Evolutionary conservation across 2,113 vertebrate species (phyloP), one percentile per base, ranked within the genome.

Genomic region (Amblyornis subalaris): DNA sequence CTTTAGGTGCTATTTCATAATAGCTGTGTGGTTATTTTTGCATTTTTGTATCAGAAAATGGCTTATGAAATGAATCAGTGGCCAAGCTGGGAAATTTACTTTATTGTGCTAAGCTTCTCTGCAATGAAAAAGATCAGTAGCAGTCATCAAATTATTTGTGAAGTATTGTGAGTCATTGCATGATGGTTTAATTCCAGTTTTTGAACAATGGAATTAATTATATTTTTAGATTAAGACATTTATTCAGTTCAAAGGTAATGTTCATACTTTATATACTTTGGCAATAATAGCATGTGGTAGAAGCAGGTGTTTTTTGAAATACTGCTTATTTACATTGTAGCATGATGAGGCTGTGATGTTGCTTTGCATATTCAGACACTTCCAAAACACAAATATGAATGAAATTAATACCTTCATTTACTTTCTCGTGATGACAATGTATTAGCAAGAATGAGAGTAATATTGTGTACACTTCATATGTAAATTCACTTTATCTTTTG

Each of bases 391-490:
- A 79, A 95, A 45, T 82, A 67, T 29, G 84, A 93, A 93, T 96
- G 83, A 89, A 95, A 93, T 83, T 14, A 91, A 93, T 94, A 69
- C 38, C 45, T 95, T 93, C 28, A 54, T 94, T 94, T 96, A 50
- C 50, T 85, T 93, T 76, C 58, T 79, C 19, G 69, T 79, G 66
- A 57, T 57, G 61, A 87, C 1, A 60, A 76, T 69, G 22, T 81
- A 80, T 81, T 94, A 87, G 28, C 47, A 84, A 66, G 77, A 82
- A 71, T 72, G 31, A 67, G 81, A 75, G 53, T 89, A 91, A 91
- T 89, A 48, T 55, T 90, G 48, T 91, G 48, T 89, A 73, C 58
- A 65, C 44, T 87, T 89, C 44, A 28, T 55, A 69, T 82, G 61
- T 89, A 96, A 93, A 78, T 91, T 82, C 36, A 61, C 28, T 91